Percentiles rank a stretch among this genome's conserved stretches.
Evolutionary conservation across 2,888 invertebrate genomes (phyloP).

Genomic region (Ypsolopha sequella): DNA sequence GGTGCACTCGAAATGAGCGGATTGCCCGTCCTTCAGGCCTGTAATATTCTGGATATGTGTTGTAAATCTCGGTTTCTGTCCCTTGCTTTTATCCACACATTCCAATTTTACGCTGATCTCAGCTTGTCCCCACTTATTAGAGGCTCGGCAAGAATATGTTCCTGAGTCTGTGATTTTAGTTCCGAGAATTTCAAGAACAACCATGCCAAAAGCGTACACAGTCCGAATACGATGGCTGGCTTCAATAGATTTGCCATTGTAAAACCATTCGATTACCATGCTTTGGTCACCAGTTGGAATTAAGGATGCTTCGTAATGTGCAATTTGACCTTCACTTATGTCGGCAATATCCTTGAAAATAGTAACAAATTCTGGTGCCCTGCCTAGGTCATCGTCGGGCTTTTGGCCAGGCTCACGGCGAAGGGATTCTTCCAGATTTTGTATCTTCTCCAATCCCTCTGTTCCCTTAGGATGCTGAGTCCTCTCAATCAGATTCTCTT

Average conservation of each 20-base stretch:
- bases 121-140: constrained; percentile 89
- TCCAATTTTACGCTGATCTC: constrained; percentile 82
- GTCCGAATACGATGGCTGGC: constrained; percentile 93
- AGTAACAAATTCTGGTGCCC: constrained; percentile 89
- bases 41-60: constrained; percentile 92
- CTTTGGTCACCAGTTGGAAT: constrained; percentile 94
- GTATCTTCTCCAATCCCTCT: constrained; percentile 91
- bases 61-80: constrained; percentile 94
- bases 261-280: constrained; percentile 97
- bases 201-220: constrained; percentile 97
- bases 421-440: constrained; percentile 89
- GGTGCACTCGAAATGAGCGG: constrained; percentile 96
- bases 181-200: constrained; percentile 95
- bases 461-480: constrained; percentile 97
- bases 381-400: constrained; percentile 82
- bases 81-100: constrained; percentile 82
- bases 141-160: constrained; percentile 88
- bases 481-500: constrained; percentile 85
- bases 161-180: constrained; percentile 95
- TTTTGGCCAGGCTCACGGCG: constrained; percentile 77
- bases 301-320: constrained; percentile 97
- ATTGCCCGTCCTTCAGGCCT: constrained; percentile 94
- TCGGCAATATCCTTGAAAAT: constrained; percentile 86
- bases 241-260: constrained; percentile 89
- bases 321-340: constrained; percentile 94